These are phyloP conservation scores for Charadrius vociferus DNA, from an alignment of 2,113 vertebrate species.

Conservation along the genomic window DNA sequence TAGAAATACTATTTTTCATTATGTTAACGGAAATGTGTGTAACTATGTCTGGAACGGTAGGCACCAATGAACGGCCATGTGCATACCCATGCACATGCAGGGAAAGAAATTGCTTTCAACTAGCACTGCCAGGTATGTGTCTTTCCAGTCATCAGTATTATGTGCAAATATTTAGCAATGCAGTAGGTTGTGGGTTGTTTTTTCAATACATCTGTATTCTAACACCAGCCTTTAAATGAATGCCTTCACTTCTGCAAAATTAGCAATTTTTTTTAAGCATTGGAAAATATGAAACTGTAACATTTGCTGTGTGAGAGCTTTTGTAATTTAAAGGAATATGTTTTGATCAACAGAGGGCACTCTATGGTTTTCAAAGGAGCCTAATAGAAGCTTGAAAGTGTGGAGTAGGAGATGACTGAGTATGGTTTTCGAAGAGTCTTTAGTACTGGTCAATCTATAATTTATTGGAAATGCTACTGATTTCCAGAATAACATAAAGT, in stretches of 20 bases:
- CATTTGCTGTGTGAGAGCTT: background rate
- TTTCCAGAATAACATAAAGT: constrained; percentile 64
- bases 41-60: background rate
- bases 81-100: background rate
- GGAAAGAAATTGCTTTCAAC: background rate
- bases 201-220: background rate
- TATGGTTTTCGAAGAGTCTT: constrained; percentile 44
- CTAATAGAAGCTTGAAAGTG: background rate
- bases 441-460: constrained; percentile 73
- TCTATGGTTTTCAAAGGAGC: constrained; percentile 74
- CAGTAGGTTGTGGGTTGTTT: background rate
- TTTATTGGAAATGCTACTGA: constrained; percentile 76
- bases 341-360: constrained; percentile 81
- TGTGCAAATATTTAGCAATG: background rate
- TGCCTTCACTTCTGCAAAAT: constrained; percentile 1
- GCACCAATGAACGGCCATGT: background rate
- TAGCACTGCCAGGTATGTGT: constrained; percentile 1
- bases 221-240: background rate
- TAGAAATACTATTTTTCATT: background rate
- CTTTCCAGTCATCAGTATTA: background rate
- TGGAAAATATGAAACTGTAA: background rate
- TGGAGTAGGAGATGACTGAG: background rate
- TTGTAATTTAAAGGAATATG: background rate
- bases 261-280: background rate
- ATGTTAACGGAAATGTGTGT: background rate